Base-by-base conservation (phyloP, 2,113 vertebrate species). In the Limnothrissa miodon region DNA sequence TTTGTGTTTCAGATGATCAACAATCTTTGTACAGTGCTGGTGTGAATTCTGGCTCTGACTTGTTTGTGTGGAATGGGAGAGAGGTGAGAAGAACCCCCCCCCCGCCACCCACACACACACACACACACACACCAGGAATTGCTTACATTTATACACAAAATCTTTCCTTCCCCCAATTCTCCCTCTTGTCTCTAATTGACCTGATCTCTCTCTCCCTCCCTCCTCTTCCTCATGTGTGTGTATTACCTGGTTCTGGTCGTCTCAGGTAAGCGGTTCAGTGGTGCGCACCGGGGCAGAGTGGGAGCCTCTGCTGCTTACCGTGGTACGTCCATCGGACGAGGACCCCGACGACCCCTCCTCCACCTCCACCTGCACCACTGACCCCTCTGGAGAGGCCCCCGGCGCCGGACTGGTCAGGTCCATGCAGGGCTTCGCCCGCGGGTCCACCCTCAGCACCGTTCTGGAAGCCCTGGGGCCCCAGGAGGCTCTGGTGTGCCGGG, bases 51-150 rank as follows among this genome's bases (percentile, higher is more conserved):
- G 95, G 95, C 88, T 91, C 93, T 84, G 95, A 97, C 70, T 78
- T 99, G 89, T 99, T 99, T 78, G 93, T 98, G 23, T 99, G 98
- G 98, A 97, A 99, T 79, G 97, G 98, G 74, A 95, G 92, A 83
- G 96, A 99, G 96, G 98, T 98, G 92, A 94, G 85, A 66, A 81
- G 46, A 13, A 9, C 1, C 25, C 7, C 59, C 25, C 11, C 25
- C 53, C 25, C 59, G 33, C 9, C 59, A 66, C 59, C 25, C 59
- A 66, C 25, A 70, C 79, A 42, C 62, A 74, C 79, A 44, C 62
- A 53, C 17, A 79, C 79, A 51, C 39, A 80, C 84, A 53, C 51
- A 53, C 51, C 21, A 2, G 6, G 6, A 42, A 42, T 6, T 6
- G 2, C 42, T 42, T 6, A 42, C 42, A 42, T 42, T 42, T 6